Evolutionary conservation across 2,113 vertebrate genomes (phyloP).

Genomic region (Colossoma macropomum): DNA sequence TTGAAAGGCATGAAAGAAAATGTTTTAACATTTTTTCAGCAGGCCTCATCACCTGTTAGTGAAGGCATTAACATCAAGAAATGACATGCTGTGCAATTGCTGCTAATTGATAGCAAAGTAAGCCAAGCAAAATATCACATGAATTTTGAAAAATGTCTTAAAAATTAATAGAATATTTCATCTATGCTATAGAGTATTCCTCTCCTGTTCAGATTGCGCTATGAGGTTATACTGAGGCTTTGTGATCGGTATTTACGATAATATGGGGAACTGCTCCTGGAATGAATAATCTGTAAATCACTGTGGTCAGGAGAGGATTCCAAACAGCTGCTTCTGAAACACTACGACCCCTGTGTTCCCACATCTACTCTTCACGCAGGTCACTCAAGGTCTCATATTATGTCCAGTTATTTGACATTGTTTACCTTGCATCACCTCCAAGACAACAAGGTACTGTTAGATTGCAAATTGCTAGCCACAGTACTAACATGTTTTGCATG

Average conservation of each 20-base stretch:
- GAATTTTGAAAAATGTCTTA: not conserved
- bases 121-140: not conserved
- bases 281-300: constrained; percentile 47
- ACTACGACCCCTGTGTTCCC: constrained; percentile 19
- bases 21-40: not conserved
- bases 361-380: constrained; percentile 11
- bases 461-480: not conserved
- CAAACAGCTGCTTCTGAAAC: constrained; percentile 47
- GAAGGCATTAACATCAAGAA: not conserved
- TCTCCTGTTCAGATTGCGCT: not conserved
- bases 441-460: not conserved
- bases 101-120: not conserved
- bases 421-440: not conserved
- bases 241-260: constrained; percentile 36
- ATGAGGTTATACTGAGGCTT: not conserved
- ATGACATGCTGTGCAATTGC: not conserved
- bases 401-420: constrained; percentile 14
- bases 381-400: constrained; percentile 18
- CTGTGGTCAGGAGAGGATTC: constrained; percentile 17
- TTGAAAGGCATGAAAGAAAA: not conserved
- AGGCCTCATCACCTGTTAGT: not conserved
- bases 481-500: not conserved
- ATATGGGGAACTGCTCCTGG: constrained; percentile 42
- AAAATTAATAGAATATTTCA: not conserved
- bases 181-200: not conserved